Conservation (phyloP, 2,888 invertebrate genomes). For the Sarcophaga rosellei region DNA sequence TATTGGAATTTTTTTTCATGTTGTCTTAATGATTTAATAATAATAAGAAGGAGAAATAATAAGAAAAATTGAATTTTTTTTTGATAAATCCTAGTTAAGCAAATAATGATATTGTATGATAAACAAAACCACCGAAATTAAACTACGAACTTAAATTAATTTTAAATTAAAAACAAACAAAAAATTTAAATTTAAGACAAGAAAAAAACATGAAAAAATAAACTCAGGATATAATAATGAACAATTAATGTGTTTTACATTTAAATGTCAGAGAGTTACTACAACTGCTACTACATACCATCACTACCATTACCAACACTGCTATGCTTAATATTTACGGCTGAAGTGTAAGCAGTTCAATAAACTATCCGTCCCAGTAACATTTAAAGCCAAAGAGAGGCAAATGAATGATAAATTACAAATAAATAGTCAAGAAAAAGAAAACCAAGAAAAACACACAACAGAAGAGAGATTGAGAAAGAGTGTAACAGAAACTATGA, state of each 20-base stretch:
- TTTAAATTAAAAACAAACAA: not conserved
- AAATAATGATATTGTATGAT: not conserved
- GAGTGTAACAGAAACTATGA: slow-evolving; percentile 16
- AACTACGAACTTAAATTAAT: slow-evolving; percentile 26
- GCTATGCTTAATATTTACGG: no score
- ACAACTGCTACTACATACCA: not conserved
- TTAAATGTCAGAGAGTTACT: slow-evolving; percentile 19
- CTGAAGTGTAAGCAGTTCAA: slow-evolving; percentile 30
- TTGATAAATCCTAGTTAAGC: not conserved
- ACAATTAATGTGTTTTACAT: not conserved
- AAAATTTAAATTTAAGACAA: not conserved
- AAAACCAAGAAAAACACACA: not conserved
- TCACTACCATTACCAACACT: no score
- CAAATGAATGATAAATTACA: slow-evolving; percentile 37
- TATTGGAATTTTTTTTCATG: not conserved
- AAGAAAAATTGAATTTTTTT: no score
- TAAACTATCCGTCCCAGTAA: slow-evolving; percentile 59
- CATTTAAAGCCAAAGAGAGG: slow-evolving; percentile 20
- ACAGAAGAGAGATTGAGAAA: no score
- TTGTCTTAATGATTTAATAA: no score
- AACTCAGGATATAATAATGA: slow-evolving; percentile 15
- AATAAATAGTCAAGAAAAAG: slow-evolving; percentile 7
- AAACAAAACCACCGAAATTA: slow-evolving; percentile 44
- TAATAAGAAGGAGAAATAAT: no score
- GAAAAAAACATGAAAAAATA: not conserved